Evolutionary conservation across 2,797 vertebrate genomes (phyloP).

Genomic region (Enteromius viviparus): DNA sequence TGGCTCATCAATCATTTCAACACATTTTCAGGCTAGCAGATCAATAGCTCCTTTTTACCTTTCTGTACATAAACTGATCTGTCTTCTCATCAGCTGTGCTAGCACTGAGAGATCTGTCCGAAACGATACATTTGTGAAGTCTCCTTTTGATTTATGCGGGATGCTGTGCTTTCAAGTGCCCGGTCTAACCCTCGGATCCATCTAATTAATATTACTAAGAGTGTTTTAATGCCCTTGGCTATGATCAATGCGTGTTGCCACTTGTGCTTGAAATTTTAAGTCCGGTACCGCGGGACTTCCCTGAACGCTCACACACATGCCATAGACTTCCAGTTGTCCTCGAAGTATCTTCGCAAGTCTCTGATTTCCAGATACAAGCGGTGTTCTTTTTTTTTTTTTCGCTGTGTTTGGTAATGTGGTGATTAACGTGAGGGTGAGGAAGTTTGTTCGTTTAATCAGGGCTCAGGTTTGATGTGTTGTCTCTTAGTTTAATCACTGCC

Average conservation of each 20-base stretch:
- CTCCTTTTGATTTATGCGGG: neutral
- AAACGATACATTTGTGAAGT: slow-evolving; percentile 25
- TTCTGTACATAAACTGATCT: slow-evolving; percentile 36
- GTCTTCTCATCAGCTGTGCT: slow-evolving; percentile 18
- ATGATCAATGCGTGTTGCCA: slow-evolving; percentile 73
- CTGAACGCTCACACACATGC: slow-evolving; percentile 49
- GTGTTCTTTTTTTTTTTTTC: slow-evolving; percentile 43
- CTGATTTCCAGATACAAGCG: slow-evolving; percentile 69
- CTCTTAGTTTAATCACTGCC: slow-evolving; percentile 78
- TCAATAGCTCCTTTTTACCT: slow-evolving; percentile 42
- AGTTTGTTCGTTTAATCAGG: slow-evolving; percentile 75
- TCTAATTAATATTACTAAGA: slow-evolving; percentile 50
- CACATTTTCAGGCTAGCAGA: slow-evolving; percentile 46
- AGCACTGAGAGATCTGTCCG: neutral
- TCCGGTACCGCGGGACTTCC: slow-evolving; percentile 64
- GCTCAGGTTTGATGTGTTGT: slow-evolving; percentile 81
- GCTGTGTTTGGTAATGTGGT: slow-evolving; percentile 65
- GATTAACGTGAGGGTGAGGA: slow-evolving; percentile 73
- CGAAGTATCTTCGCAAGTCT: slow-evolving; percentile 67
- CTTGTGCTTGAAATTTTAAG: slow-evolving; percentile 68
- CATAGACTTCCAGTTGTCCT: slow-evolving; percentile 43
- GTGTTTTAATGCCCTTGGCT: slow-evolving; percentile 62
- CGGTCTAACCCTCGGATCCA: slow-evolving; percentile 21
- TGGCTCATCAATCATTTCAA: slow-evolving; percentile 60
- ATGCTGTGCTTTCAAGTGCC: slow-evolving; percentile 10